These are phyloP conservation scores for Numida meleagris DNA, from an alignment of 2,113 vertebrate genomes.

Conservation along the genomic window DNA sequence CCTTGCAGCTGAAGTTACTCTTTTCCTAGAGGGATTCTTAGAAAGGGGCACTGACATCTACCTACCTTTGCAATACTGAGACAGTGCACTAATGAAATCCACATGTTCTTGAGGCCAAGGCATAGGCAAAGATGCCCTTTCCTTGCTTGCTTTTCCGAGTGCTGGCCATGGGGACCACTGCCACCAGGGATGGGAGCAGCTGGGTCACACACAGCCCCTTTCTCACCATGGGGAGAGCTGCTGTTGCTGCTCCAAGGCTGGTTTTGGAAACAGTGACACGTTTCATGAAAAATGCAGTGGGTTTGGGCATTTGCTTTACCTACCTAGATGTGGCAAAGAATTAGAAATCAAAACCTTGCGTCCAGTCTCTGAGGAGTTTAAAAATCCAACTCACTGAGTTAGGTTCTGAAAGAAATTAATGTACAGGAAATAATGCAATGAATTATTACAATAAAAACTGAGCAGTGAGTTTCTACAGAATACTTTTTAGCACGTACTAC, in stretches of 20 bases:
- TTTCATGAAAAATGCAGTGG: not conserved
- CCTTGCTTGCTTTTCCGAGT: not conserved
- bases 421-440: not conserved
- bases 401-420: not conserved
- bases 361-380: not conserved
- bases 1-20: not conserved
- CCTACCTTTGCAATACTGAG: rapidly evolving
- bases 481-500: not conserved
- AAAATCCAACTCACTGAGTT: not conserved
- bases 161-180: not conserved
- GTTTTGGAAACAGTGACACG: not conserved
- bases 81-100: not conserved
- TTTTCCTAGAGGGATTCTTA: not conserved
- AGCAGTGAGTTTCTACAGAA: not conserved
- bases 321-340: not conserved
- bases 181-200: not conserved
- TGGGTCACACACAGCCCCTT: not conserved
- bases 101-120: not conserved
- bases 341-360: not conserved
- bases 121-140: not conserved
- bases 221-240: not conserved
- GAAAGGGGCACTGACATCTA: not conserved
- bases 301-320: not conserved
- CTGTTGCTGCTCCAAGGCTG: not conserved
- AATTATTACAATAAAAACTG: not conserved